phyloP scores from a whole-genome alignment of 1,140 invertebrate species.

The Diorhabda sublineata region DNA sequence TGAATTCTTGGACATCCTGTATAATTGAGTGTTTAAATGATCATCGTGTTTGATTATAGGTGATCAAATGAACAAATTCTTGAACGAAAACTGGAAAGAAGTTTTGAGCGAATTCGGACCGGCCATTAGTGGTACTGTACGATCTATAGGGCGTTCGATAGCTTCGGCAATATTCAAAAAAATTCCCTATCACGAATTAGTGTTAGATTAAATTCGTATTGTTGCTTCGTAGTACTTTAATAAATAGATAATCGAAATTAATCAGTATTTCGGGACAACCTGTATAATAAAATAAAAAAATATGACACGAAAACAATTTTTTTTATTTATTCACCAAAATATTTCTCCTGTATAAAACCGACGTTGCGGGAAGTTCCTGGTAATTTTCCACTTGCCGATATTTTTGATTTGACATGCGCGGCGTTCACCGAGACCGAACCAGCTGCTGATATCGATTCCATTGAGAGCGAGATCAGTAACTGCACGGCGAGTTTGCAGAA shows the following conservation, averaged over 20 bases:
- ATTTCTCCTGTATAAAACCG: too few species aligned
- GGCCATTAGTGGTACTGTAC: conserved; percentile 15
- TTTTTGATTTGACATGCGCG: background rate
- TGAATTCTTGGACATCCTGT: too few species aligned
- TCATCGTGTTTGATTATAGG: conserved; percentile 27
- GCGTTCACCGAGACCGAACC: background rate
- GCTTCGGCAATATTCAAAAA: background rate
- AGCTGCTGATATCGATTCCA: conserved; percentile 5
- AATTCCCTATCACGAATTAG: conserved; percentile 17
- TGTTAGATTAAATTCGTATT: conserved; percentile 10
- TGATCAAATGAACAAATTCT: conserved; percentile 40
- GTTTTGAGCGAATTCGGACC: conserved; percentile 39
- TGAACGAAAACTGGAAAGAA: conserved; percentile 52
- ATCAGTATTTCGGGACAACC: too few species aligned
- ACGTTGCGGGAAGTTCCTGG: background rate
- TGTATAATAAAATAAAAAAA: too few species aligned
- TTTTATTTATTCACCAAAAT: background rate
- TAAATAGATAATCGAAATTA: background rate
- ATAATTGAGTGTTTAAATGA: background rate
- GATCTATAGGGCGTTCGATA: conserved; percentile 8
- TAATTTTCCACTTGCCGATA: conserved; percentile 4
- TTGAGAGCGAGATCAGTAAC: background rate
- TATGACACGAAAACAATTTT: background rate
- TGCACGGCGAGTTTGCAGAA: background rate
- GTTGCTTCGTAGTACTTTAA: background rate